Percentiles rank a stretch among this genome's conserved stretches.
Evolutionary conservation across 2,888 invertebrate species (phyloP).

Genomic region (Orthosia cruda): DNA sequence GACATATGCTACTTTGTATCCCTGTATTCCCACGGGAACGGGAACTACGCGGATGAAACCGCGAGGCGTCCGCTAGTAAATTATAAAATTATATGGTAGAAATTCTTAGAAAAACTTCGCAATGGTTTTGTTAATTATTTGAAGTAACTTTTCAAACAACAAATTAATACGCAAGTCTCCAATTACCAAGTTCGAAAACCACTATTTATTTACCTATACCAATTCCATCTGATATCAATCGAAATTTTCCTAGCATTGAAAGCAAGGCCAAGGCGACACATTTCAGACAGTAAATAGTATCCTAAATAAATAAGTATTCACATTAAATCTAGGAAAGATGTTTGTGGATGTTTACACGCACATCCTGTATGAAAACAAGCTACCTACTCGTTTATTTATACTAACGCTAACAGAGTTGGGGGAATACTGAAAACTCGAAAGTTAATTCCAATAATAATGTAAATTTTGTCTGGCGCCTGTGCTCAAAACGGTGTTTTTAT

Average conservation of each 20-base stretch:
- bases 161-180: not conserved
- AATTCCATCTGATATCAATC: constrained; percentile 37
- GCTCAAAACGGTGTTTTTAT: not conserved
- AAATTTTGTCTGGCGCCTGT: not conserved
- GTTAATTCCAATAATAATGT: not conserved
- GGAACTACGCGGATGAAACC: too few species aligned
- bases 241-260: constrained; percentile 35
- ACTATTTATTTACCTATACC: constrained; percentile 8
- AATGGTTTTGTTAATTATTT: not conserved
- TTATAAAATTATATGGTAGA: too few species aligned
- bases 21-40: too few species aligned
- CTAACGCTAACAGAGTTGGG: constrained; percentile 14
- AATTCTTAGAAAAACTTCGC: not conserved
- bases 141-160: not conserved
- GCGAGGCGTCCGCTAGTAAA: too few species aligned
- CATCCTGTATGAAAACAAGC: constrained; percentile 54
- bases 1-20: too few species aligned
- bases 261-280: constrained; percentile 50
- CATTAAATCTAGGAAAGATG: constrained; percentile 53
- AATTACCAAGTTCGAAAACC: not conserved
- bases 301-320: constrained; percentile 64
- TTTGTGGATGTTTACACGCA: constrained; percentile 47
- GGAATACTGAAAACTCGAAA: not conserved
- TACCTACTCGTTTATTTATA: constrained; percentile 44
- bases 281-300: constrained; percentile 58